Conservation (phyloP, 2,797 vertebrate genomes). For the Silurus aristotelis region DNA sequence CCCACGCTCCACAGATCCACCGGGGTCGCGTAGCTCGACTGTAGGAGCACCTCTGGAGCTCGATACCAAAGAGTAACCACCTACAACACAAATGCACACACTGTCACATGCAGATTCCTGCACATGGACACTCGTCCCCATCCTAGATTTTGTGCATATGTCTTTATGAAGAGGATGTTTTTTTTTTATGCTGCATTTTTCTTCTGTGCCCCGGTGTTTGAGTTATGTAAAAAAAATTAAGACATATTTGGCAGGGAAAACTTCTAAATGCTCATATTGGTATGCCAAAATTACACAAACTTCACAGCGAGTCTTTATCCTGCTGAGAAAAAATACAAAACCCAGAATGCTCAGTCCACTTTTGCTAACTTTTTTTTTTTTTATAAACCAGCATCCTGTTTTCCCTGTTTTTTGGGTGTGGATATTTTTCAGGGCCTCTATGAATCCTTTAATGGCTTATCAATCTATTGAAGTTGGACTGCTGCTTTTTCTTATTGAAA, state of each 20-base stretch:
- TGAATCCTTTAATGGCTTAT: constrained; percentile 32
- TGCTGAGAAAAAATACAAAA: background rate
- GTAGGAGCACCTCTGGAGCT: constrained; percentile 88
- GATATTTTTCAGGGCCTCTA: constrained; percentile 41
- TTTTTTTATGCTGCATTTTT: constrained; percentile 8
- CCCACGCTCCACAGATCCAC: constrained; percentile 92
- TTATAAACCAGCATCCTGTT: constrained; percentile 7
- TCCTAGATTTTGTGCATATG: background rate
- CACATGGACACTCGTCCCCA: background rate
- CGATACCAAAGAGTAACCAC: constrained; percentile 91
- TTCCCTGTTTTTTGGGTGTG: background rate
- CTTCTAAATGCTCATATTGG: constrained; percentile 58
- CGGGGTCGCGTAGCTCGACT: constrained; percentile 91
- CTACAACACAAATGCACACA: constrained; percentile 61
- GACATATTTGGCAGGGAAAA: constrained; percentile 70
- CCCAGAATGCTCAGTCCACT: background rate
- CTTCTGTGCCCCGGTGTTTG: constrained; percentile 59
- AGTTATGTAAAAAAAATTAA: constrained; percentile 70
- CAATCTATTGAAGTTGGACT: constrained; percentile 4
- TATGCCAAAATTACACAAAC: constrained; percentile 63
- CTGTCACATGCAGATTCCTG: background rate
- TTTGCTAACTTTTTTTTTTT: background rate
- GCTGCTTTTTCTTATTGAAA: constrained; percentile 14
- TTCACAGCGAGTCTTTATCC: constrained; percentile 55
- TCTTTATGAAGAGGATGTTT: background rate